A percentile compares a stretch with the other conserved stretches of the same genome.
Evolutionary conservation across 1,140 invertebrate genomes (phyloP).

Genomic region (Proales similis): DNA sequence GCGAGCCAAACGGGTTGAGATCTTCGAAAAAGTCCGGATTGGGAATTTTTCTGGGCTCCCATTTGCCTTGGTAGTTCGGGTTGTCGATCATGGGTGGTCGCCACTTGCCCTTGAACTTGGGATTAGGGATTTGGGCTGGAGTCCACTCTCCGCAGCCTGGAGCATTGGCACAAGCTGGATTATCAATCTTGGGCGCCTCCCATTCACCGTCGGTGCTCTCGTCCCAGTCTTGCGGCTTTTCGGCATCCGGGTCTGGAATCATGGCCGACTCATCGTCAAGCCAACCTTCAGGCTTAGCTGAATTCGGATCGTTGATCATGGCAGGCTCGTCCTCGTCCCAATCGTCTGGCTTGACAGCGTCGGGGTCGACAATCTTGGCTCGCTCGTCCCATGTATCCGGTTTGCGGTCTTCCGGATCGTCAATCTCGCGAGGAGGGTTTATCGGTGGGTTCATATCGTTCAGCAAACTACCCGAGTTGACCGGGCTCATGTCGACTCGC

Average conservation of each 20-base stretch:
- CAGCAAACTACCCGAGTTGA: slow-evolving; percentile 75
- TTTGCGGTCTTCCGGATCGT: slow-evolving; percentile 81
- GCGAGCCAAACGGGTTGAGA: slow-evolving; percentile 70
- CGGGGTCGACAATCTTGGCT: slow-evolving; percentile 61
- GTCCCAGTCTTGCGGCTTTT: slow-evolving; percentile 91
- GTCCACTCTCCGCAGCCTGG: slow-evolving; percentile 86
- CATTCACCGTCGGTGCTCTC: slow-evolving; percentile 95
- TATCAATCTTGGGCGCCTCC: slow-evolving; percentile 79
- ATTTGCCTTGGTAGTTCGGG: slow-evolving; percentile 87
- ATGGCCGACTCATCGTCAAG: slow-evolving; percentile 79
- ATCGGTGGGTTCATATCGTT: slow-evolving; percentile 82
- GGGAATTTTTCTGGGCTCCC: slow-evolving; percentile 73
- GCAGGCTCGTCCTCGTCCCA: slow-evolving; percentile 52
- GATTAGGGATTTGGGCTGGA: slow-evolving; percentile 76
- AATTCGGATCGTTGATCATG: slow-evolving; percentile 48
- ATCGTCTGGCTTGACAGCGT: slow-evolving; percentile 34
- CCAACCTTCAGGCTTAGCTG: slow-evolving; percentile 51
- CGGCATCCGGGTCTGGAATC: slow-evolving; percentile 76
- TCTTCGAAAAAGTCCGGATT: slow-evolving; percentile 92
- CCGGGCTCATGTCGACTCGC: slow-evolving; percentile 62
- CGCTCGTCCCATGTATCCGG: slow-evolving; percentile 93
- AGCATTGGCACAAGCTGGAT: slow-evolving; percentile 74
- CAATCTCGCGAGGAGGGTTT: slow-evolving; percentile 88
- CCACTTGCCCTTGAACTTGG: slow-evolving; percentile 72
- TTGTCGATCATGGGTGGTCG: slow-evolving; percentile 79